Percentiles rank a stretch among this genome's conserved stretches.
phyloP scores from a whole-genome alignment of 2,888 invertebrate genomes.

The Lasioglossum marginatum region DNA sequence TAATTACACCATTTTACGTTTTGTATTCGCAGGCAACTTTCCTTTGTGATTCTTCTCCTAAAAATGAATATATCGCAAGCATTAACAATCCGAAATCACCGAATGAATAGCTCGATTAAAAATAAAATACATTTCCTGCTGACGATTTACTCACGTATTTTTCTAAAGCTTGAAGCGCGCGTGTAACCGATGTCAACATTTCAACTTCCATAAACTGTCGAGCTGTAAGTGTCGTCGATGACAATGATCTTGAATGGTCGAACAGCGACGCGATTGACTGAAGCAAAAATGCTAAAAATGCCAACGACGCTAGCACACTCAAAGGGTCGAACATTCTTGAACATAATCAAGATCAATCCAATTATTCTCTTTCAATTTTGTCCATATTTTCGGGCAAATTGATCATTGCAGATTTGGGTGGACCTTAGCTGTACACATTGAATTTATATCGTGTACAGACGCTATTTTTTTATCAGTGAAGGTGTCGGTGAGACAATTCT shows the following conservation, averaged over 20 bases:
- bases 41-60: neutral
- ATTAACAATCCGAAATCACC: neutral
- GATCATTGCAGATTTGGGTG: too few relatives aligned
- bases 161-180: neutral
- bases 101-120: neutral
- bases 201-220: neutral
- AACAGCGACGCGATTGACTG: neutral
- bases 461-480: too few relatives aligned
- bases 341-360: neutral
- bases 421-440: too few relatives aligned
- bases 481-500: too few relatives aligned
- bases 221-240: neutral
- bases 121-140: neutral
- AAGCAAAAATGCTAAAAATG: neutral
- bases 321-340: neutral
- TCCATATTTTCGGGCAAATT: neutral
- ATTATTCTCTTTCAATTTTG: neutral
- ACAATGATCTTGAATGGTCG: neutral
- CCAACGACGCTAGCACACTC: neutral
- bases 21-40: neutral
- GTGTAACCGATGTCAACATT: neutral
- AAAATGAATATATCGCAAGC: neutral
- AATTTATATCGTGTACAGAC: too few relatives aligned
- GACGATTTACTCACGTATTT: neutral
- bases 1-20: neutral